phyloP scores from a whole-genome alignment of 2,888 invertebrate genomes.

The Eucera pruinosa region DNA sequence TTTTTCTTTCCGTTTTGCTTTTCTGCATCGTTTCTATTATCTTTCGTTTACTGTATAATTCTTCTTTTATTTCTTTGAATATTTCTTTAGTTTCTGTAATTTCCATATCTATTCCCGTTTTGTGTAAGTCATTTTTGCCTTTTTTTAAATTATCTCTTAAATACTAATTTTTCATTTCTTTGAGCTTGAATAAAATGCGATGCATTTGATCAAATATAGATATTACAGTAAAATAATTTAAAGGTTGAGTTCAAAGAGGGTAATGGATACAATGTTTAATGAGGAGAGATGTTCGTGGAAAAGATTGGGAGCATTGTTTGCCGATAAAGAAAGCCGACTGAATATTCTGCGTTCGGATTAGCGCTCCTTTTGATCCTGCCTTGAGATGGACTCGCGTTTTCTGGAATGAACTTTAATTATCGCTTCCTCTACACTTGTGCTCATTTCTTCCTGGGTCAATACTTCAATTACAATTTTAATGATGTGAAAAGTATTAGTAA shows the following conservation, averaged over 20 bases:
- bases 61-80: no score
- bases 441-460: slow-evolving; percentile 30
- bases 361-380: slow-evolving; percentile 6
- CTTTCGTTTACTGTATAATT: no score
- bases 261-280: slow-evolving; percentile 5
- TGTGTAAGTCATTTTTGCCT: no score
- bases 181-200: not conserved
- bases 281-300: slow-evolving; percentile 27
- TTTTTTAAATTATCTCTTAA: no score
- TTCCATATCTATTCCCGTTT: no score
- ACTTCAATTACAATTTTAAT: slow-evolving; percentile 25
- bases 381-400: slow-evolving; percentile 20
- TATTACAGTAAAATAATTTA: not conserved
- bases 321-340: slow-evolving; percentile 29
- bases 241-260: slow-evolving; percentile 1
- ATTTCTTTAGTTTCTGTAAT: no score
- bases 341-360: slow-evolving; percentile 9
- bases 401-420: slow-evolving; percentile 32
- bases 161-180: not conserved
- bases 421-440: slow-evolving; percentile 23
- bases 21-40: no score
- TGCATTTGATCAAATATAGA: not conserved
- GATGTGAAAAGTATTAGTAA: slow-evolving; percentile 15
- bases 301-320: slow-evolving; percentile 24
- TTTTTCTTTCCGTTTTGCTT: no score